phyloP scores from a whole-genome alignment of 2,888 invertebrate genomes.

The Macrophya alboannulata region DNA sequence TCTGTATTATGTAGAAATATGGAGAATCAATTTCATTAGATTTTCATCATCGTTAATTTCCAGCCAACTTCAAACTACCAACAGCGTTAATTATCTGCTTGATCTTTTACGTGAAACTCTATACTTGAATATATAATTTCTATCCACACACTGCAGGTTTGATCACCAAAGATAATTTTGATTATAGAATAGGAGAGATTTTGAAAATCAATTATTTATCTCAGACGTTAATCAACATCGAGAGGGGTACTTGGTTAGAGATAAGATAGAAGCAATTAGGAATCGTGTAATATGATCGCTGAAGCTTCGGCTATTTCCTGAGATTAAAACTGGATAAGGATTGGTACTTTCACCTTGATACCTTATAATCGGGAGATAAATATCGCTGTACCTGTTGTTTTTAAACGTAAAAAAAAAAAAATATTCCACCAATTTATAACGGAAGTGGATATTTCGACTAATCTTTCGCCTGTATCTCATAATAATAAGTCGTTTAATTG shows the following conservation, averaged over 20 bases:
- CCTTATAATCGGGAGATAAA: background rate
- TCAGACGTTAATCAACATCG: constrained; percentile 5
- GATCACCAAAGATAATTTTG: background rate
- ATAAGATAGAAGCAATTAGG: constrained; percentile 30
- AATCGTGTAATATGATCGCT: constrained; percentile 47
- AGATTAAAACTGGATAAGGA: constrained; percentile 30
- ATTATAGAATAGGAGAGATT: background rate
- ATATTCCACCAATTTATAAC: background rate
- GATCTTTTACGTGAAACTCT: constrained; percentile 34
- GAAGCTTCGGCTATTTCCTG: background rate
- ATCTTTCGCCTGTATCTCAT: background rate
- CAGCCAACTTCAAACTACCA: background rate
- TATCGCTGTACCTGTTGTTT: background rate
- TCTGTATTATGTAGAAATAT: background rate
- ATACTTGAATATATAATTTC: constrained; percentile 25
- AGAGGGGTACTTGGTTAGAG: background rate
- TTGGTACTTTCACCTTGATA: background rate
- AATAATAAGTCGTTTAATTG: background rate
- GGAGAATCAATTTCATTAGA: background rate
- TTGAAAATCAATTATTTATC: constrained; percentile 49
- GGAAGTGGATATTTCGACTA: background rate
- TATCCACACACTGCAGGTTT: background rate
- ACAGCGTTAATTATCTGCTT: constrained; percentile 15
- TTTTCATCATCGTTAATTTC: background rate
- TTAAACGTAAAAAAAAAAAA: background rate